Base-by-base conservation (phyloP, 2,888 invertebrate genomes). In the Drosophila picticornis region DNA sequence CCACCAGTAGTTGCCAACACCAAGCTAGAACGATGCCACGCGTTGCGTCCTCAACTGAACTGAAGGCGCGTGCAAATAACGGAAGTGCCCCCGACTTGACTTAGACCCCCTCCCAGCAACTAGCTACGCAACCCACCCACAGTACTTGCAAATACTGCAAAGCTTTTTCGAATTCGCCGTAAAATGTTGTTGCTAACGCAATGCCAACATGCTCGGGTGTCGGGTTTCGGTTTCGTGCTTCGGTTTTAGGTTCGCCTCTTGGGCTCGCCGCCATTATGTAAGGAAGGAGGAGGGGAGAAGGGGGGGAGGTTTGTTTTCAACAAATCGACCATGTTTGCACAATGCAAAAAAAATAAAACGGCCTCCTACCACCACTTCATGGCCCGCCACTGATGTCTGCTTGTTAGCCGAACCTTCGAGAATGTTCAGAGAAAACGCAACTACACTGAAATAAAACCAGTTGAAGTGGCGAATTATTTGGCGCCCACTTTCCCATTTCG, bases 91-190 rank as follows among this genome's bases (percentile, higher is more conserved):
- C 38, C 72, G 65, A 75, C 75, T 72, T 75, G 72, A 79, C 72
- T 78, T 79, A 61, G 65, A 59, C 59, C 51, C 2, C 27, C 19
- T 5, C 3, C 36, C n/a, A 27, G 32, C 31, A 25, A 34, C 32
- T 2, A 55, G 2, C 40, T 16, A 46, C 50, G 11, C 52, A n/a
- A 46, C 46, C 52, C 51, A n/a, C 40, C 16, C 51, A 13, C 31
- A 29, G 56, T 13, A 40, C 40, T 40, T n/a, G 40, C 25, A 51
- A 48, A 36, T 11, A 51, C 40, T 43, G 64, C 61, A 62, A 69
- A 77, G 71, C 74, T 75, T 66, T 74, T 34, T 29, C 57, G 67
- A 88, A 84, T 84, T 84, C 84, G 84, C 84, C 84, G 84, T 75
- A 85, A 66, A 74, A 65, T 56, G 64, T 79, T 34, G 53, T 59